Conservation (phyloP, 2,797 vertebrate genomes). For the Tarsius wallacei region DNA sequence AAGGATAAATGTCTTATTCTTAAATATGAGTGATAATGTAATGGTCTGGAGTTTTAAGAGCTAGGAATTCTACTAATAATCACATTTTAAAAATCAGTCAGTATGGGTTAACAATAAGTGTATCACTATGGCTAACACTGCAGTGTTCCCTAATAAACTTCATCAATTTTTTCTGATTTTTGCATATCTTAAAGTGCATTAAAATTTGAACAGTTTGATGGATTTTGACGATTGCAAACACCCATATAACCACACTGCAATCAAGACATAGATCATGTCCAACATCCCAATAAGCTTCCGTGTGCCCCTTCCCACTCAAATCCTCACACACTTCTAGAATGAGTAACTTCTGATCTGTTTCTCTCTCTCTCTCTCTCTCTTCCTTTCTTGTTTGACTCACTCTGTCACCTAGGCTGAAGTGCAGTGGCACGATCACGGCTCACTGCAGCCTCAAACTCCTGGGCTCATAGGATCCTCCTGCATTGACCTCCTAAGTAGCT, state of each 20-base stretch:
- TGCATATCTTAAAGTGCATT: neutral
- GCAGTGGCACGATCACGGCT: no score
- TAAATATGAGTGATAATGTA: slow-evolving; percentile 54
- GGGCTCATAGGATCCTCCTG: no score
- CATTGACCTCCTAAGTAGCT: no score
- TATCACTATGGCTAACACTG: neutral
- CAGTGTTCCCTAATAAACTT: neutral
- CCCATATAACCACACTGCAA: neutral
- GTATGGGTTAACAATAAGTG: neutral
- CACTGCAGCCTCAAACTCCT: no score
- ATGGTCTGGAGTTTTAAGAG: slow-evolving; percentile 6
- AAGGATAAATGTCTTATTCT: slow-evolving; percentile 52
- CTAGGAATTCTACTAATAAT: slow-evolving; percentile 42
- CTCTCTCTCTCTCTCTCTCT: no score
- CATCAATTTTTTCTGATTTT: neutral
- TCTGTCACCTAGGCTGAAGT: no score
- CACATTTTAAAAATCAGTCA: slow-evolving; percentile 23
- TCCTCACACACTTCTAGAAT: neutral
- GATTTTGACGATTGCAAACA: neutral
- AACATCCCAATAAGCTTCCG: neutral
- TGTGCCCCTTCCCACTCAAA: neutral
- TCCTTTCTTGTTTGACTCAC: no score
- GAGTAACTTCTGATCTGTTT: neutral
- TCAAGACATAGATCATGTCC: neutral
- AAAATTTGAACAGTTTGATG: neutral